Evolutionary conservation across 92 coral and sea anemone genomes (phyloP).

Genomic region (Galaxea fascicularis): DNA sequence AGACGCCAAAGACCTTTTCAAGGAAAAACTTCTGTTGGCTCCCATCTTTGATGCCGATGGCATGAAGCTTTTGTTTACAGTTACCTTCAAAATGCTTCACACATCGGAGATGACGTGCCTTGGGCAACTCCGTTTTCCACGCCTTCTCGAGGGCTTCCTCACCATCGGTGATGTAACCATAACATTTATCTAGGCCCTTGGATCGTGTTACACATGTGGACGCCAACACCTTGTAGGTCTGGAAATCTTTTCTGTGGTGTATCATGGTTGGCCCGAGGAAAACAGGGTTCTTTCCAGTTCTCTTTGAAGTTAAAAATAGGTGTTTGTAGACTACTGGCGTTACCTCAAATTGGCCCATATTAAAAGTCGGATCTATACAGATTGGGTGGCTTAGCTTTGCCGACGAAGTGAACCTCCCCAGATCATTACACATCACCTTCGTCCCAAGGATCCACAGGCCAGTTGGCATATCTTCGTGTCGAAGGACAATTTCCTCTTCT

Average conservation of each 20-base stretch:
- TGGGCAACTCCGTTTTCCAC: slow-evolving; percentile 63
- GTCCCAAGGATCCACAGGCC: slow-evolving; percentile 72
- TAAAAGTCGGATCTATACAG: slow-evolving; percentile 60
- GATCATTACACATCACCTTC: slow-evolving; percentile 67
- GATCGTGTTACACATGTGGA: slow-evolving; percentile 48
- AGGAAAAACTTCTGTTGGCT: slow-evolving; percentile 53
- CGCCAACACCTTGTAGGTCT: slow-evolving; percentile 55
- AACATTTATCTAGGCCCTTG: slow-evolving; percentile 62
- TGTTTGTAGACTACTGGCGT: slow-evolving; percentile 64
- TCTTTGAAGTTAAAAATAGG: slow-evolving; percentile 51
- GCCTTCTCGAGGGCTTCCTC: slow-evolving; percentile 65
- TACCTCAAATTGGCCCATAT: slow-evolving; percentile 63
- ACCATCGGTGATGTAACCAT: slow-evolving; percentile 59
- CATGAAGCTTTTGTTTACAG: slow-evolving; percentile 51
- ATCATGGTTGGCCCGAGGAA: slow-evolving; percentile 69
- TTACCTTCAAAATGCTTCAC: slow-evolving; percentile 70
- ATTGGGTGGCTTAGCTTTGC: slow-evolving; percentile 62
- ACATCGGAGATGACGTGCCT: slow-evolving; percentile 62
- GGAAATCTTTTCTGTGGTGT: slow-evolving; percentile 50
- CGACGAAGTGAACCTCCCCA: slow-evolving; percentile 53
- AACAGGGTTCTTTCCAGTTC: slow-evolving; percentile 70
- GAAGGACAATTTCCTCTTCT: slow-evolving; percentile 23
- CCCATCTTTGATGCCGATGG: slow-evolving; percentile 54
- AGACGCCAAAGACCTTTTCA: neutral
- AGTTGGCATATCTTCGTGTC: slow-evolving; percentile 59